Evolutionary conservation across 1,140 invertebrate species (phyloP), one percentile per base, ranked within the genome.

Genomic region (Cephus cinctus): DNA sequence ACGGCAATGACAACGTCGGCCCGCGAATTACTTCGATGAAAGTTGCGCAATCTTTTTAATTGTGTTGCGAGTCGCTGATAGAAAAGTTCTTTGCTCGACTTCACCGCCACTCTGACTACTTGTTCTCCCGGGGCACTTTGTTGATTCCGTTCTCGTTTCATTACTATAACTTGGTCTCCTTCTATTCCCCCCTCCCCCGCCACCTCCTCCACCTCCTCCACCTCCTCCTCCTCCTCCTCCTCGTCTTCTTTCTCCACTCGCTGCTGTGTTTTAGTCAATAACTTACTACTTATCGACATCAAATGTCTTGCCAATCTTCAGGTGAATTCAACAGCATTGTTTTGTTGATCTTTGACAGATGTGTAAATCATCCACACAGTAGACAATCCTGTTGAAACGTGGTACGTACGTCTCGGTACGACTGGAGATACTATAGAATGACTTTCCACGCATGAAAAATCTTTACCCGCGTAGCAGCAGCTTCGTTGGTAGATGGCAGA

Each of bases 21-120:
- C 34, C 6, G 34, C 34, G 12, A 35, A 35, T 16, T 41, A n/a
- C 25, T 14, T 12, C 53, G 25, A 25, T 32, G 43, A 46, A 67
- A 71, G 60, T 69, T 71, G 58, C 39, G 56, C 65, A 71, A 71
- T 69, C 67, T 69, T 71, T 71, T 69, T 71, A 71, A 71, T 69
- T 71, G 68, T 65, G 67, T 69, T 68, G 67, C 55, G 52, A 44
- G 50, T n/a, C 50, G 54, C 48, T 59, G 67, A 71, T 67, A 71
- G 68, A 67, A 71, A 71, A 71, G 63, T 71, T 71, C 47, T 48
- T 43, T 39, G 40, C 8, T 14, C 35, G 22, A 42, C 22, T 39
- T 40, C 38, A 45, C 19, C 14, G 30, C 43, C 32, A 35, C 20
- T 32, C 19, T 44, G 48, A 12, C 22, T 9, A 9, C 15, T 45